Evolutionary conservation across 2,888 invertebrate genomes (phyloP).

Genomic region (Meteorus cinctellus): DNA sequence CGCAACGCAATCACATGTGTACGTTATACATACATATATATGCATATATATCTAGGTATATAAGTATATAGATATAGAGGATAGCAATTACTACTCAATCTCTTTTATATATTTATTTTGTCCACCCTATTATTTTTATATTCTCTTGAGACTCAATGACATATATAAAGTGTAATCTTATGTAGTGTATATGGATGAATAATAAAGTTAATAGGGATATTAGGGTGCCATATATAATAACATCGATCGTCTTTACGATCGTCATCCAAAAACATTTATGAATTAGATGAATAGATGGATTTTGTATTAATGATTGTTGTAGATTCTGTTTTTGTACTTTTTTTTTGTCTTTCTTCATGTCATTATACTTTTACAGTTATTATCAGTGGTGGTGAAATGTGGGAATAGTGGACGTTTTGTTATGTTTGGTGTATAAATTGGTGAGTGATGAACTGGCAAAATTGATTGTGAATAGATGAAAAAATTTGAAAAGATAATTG

Average conservation of each 20-base stretch:
- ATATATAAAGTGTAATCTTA: background rate
- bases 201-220: background rate
- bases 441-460: too few relatives aligned
- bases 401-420: too few relatives aligned
- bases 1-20: conserved; percentile 26
- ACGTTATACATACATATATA: conserved; percentile 7
- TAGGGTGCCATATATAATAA: too few relatives aligned
- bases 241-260: too few relatives aligned
- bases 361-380: background rate
- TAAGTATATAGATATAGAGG: background rate
- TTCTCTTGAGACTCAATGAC: conserved; percentile 8
- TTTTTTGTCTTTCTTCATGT: background rate
- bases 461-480: too few relatives aligned
- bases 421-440: too few relatives aligned
- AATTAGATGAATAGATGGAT: background rate
- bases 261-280: too few relatives aligned
- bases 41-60: background rate
- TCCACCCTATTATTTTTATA: conserved; percentile 15
- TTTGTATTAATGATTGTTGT: background rate
- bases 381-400: too few relatives aligned
- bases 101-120: background rate
- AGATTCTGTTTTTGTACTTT: background rate
- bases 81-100: too few relatives aligned
- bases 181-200: background rate
- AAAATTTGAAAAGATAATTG: too few relatives aligned